Evolutionary conservation across 2,797 vertebrate genomes (phyloP).

Genomic region (Antennarius maculatus): DNA sequence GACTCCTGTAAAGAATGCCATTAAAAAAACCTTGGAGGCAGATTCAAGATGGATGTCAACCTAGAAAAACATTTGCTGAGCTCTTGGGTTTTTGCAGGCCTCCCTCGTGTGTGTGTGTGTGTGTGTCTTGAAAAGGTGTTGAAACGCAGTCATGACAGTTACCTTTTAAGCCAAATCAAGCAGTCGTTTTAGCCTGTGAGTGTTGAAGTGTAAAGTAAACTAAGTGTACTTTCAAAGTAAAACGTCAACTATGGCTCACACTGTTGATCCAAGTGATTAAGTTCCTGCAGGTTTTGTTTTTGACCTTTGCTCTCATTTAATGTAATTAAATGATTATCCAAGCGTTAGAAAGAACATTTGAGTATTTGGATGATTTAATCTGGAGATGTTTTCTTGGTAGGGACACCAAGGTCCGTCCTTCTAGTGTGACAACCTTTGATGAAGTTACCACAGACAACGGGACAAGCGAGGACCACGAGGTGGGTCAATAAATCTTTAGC

Average conservation of each 20-base stretch:
- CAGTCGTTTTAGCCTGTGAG: conserved; percentile 53
- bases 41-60: conserved; percentile 70
- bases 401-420: conserved; percentile 86
- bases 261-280: conserved; percentile 60
- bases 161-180: conserved; percentile 66
- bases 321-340: conserved; percentile 34
- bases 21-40: conserved; percentile 49
- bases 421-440: conserved; percentile 91
- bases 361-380: conserved; percentile 37
- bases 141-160: conserved; percentile 74
- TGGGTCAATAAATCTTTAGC: conserved; percentile 59
- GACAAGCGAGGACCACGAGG: conserved; percentile 82
- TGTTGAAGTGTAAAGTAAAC: conserved; percentile 67
- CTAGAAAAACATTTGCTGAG: conserved; percentile 80
- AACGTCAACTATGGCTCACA: conserved; percentile 46
- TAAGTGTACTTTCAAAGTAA: conserved; percentile 59
- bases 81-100: conserved; percentile 75
- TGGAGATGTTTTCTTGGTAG: conserved; percentile 68
- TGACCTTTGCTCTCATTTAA: conserved; percentile 40
- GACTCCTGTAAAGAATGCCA: conserved; percentile 74
- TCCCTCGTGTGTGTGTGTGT: conserved; percentile 63
- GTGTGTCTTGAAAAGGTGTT: conserved; percentile 75
- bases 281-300: conserved; percentile 57
- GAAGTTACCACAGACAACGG: conserved; percentile 87
- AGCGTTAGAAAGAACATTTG: conserved; percentile 23